Evolutionary conservation across 2,113 vertebrate genomes (phyloP), one percentile per base, ranked within the genome.

Genomic region (Anguilla rostrata): DNA sequence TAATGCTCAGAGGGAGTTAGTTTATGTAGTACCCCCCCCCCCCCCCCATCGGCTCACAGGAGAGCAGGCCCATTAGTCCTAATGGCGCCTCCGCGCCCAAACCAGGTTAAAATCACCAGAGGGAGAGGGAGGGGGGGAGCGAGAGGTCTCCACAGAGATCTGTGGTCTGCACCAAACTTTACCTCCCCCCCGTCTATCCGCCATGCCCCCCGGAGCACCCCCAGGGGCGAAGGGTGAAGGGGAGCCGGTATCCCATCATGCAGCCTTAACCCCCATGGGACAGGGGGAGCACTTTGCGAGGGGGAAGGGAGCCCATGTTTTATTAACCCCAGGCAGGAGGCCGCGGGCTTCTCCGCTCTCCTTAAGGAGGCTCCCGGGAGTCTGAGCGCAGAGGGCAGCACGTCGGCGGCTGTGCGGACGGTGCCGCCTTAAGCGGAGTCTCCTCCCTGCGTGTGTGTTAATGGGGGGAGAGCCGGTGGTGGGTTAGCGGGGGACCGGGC

Each of bases 371-470:
- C 71, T 34, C 71, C 8, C 2, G 71, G 71, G 71, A 75, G 71
- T n/a, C 71, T 75, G 71, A 12, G 71, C 12, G 9, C 6, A 2
- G 26, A 75, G 71, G 71, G 71, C n/a, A 2, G 71, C 9, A 1
- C n/a, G n/a, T 34, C 8, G 6, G 71, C 71, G 0, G n/a, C 71
- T 75, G 71, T 75, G 71, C 12, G 26, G 63, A 12, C 2, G 71
- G 71, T 75, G 91, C 93, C 91, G 91, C 95, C 71, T 95, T 96
- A 95, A 95, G 95, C 94, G 85, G 94, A 92, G 92, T 94, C 93
- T 95, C 94, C 91, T 92, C 95, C 95, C 96, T 96, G 97, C 5
- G 94, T 95, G 92, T 95, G 94, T 95, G 92, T 95, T 98, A 97
- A 98, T 98, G 97, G 97, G 95, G 94, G 94, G 89, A 94, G n/a